phyloP scores from a whole-genome alignment of 2,888 invertebrate genomes.

The Gymnosoma rotundatum region DNA sequence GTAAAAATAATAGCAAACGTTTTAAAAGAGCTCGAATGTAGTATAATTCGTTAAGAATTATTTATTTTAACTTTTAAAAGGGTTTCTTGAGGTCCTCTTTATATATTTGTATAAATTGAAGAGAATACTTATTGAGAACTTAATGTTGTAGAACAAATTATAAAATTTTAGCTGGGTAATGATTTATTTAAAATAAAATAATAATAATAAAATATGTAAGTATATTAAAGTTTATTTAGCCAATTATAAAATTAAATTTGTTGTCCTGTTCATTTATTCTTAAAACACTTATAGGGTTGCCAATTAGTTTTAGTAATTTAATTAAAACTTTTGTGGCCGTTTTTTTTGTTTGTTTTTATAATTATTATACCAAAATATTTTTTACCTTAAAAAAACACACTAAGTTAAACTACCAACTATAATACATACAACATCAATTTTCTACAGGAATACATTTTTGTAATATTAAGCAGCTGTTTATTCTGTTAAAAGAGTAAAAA shows the following conservation, averaged over 20 bases:
- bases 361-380: slow-evolving; percentile 39
- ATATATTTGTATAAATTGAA: no score
- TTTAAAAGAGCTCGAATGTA: no score
- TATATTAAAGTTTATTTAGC: slow-evolving; percentile 4
- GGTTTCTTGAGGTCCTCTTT: no score
- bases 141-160: not conserved
- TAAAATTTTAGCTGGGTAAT: slow-evolving; percentile 20
- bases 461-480: slow-evolving; percentile 26
- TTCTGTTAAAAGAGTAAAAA: slow-evolving; percentile 13
- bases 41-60: no score
- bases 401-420: slow-evolving; percentile 59
- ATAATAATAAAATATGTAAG: slow-evolving; percentile 18
- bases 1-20: no score
- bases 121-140: not conserved
- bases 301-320: slow-evolving; percentile 44
- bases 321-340: slow-evolving; percentile 68
- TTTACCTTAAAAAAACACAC: slow-evolving; percentile 38
- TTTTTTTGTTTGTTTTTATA: slow-evolving; percentile 23
- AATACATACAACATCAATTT: slow-evolving; percentile 65
- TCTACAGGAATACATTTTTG: slow-evolving; percentile 60
- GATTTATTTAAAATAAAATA: not conserved
- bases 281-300: slow-evolving; percentile 27
- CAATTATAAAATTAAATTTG: not conserved
- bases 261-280: not conserved
- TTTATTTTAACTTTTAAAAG: no score